Base-by-base conservation (phyloP, 2,797 vertebrate species). In the Telmatherina bonti region DNA sequence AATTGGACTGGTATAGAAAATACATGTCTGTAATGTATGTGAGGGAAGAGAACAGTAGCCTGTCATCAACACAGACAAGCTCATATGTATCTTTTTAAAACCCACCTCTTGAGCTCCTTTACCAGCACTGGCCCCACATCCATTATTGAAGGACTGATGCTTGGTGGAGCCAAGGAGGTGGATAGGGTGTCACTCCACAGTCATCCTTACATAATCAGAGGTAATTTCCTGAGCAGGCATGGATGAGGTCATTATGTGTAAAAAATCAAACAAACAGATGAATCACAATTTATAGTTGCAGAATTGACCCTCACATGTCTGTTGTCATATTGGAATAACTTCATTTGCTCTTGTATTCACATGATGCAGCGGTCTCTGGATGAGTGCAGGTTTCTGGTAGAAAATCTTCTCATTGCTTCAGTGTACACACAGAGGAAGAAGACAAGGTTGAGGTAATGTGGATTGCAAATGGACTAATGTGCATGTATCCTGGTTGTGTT, bases 111-210 rank as follows among this genome's bases (percentile, higher is more conserved):
- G 70, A 68, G 36, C 85, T 80, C 56, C 75, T 57, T 75, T 67
- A 11, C 64, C 67, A 62, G 63, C 77, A 72, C 63, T 85, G 85
- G 81, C 81, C 83, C 29, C 22, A 0, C 83, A 93, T 93, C 20
- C 79, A 93, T 93, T 89, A 92, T 93, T 91, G 76, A 93, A 43
- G 51, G 47, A 13, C 30, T 64, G 70, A 38, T 67, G 83, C 75
- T 90, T 84, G 67, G 79, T 70, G 70, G 27, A 51, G 55, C 84
- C 70, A 65, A 64, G 80, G 65, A 2, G 35, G 72, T 27, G 70
- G 91, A 88, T 92, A 72, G 52, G 62, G 76, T 92, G 85, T 88
- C 87, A 16, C 70, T 49, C 27, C 2, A 43, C 74, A 67, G 82
- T 86, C 83, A 78, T 70, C 52, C 70, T 89, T 86, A 78, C 81